A percentile compares a stretch with the other conserved stretches of the same genome.
Conservation (phyloP, 2,797 vertebrate species). For the Rhincodon typus region DNA sequence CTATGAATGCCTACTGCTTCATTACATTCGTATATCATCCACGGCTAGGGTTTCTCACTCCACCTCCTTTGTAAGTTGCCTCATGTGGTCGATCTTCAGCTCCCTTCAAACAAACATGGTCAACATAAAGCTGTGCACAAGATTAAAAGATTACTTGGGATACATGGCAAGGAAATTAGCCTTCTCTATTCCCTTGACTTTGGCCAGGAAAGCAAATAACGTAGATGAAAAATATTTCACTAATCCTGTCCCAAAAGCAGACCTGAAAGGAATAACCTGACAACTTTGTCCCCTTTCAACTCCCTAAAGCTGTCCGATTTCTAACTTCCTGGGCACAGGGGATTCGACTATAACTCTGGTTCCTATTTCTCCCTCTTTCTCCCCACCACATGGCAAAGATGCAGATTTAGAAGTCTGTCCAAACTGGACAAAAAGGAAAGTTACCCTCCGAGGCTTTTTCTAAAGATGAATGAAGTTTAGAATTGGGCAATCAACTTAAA, state of each 20-base stretch:
- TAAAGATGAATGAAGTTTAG: background rate
- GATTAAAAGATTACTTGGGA: background rate
- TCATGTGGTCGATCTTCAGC: background rate
- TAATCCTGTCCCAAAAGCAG: background rate
- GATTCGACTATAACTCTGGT: background rate
- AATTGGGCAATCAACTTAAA: background rate
- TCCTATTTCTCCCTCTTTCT: too few relatives aligned
- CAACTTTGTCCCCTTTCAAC: background rate
- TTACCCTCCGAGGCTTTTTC: background rate
- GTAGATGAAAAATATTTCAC: too few relatives aligned
- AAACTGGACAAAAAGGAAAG: background rate
- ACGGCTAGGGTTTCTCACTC: background rate
- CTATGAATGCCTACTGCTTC: background rate
- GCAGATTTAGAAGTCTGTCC: background rate
- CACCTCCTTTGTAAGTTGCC: background rate
- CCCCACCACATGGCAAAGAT: too few relatives aligned
- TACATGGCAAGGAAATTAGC: background rate
- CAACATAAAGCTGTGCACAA: background rate
- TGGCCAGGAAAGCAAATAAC: background rate
- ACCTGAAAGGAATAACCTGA: background rate
- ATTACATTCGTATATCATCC: background rate
- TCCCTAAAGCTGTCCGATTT: background rate
- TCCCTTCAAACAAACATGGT: background rate
- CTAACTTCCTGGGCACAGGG: background rate
- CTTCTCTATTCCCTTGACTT: background rate